phyloP scores from a whole-genome alignment of 1,140 invertebrate species.

The Trissolcus basalis region DNA sequence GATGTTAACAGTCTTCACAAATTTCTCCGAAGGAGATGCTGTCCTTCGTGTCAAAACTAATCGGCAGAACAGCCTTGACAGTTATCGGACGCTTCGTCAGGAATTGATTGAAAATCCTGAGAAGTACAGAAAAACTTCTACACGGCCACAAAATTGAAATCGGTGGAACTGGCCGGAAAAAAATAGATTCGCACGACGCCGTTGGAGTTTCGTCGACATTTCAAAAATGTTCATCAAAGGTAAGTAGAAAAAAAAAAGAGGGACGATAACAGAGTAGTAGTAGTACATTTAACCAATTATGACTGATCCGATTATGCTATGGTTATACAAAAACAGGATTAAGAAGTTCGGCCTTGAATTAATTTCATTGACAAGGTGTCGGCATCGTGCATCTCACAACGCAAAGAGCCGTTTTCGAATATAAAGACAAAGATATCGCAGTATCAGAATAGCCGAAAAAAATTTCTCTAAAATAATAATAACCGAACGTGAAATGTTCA shows the following conservation, averaged over 20 bases:
- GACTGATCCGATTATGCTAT: conserved; percentile 7
- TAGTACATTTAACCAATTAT: conserved; percentile 7
- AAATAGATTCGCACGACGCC: conserved; percentile 14
- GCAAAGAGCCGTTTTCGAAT: neutral
- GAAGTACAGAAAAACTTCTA: neutral
- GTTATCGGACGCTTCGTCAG: conserved; percentile 4
- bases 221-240: neutral
- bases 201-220: conserved; percentile 13
- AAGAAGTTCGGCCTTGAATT: conserved; percentile 7
- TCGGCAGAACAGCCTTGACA: neutral
- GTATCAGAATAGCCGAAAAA: neutral
- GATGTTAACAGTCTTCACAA: conserved; percentile 14
- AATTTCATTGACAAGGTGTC: conserved; percentile 17
- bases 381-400: conserved; percentile 18
- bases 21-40: neutral
- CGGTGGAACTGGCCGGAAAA: neutral
- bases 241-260: conserved; percentile 9
- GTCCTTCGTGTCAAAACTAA: conserved; percentile 7
- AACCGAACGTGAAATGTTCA: neutral
- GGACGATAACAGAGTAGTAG: neutral
- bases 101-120: too few relatives aligned
- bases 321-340: conserved; percentile 11
- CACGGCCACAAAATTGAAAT: neutral
- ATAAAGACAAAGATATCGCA: neutral
- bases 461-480: neutral